phyloP scores from a whole-genome alignment of 2,113 vertebrate genomes.

The Neopipo cinnamomea region DNA sequence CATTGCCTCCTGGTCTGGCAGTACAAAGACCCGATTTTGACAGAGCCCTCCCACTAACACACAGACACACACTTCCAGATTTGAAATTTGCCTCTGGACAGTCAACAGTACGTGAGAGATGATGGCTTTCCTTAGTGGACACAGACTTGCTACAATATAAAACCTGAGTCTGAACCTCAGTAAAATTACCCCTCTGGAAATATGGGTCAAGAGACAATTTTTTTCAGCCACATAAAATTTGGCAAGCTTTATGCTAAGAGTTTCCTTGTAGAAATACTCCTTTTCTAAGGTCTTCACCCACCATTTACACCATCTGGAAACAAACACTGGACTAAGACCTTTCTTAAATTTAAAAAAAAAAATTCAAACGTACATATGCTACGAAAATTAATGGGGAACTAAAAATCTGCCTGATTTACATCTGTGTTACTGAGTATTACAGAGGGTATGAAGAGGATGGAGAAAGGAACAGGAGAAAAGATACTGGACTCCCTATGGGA shows the following conservation, averaged over 20 bases:
- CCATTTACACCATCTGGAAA: not conserved
- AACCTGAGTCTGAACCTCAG: not conserved
- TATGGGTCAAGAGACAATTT: not conserved
- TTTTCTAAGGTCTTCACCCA: not conserved
- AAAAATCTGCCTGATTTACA: not conserved
- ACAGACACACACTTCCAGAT: not conserved
- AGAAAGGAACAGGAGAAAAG: not conserved
- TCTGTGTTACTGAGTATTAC: not conserved
- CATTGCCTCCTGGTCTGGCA: fast-evolving
- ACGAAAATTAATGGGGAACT: not conserved
- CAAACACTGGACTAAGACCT: not conserved
- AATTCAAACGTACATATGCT: not conserved
- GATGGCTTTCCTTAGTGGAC: not conserved
- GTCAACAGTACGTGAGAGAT: not conserved
- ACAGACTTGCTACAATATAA: not conserved
- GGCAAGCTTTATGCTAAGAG: not conserved
- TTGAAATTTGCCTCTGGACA: not conserved
- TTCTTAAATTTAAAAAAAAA: not conserved
- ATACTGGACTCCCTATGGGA: fast-evolving
- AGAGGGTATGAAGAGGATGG: not conserved
- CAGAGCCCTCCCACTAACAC: not conserved
- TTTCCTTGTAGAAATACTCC: not conserved
- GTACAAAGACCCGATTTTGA: fast-evolving
- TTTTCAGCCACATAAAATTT: not conserved
- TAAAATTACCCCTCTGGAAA: not conserved